phyloP scores from a whole-genome alignment of 2,797 vertebrate genomes.

The Melanotaenia maccullochi region DNA sequence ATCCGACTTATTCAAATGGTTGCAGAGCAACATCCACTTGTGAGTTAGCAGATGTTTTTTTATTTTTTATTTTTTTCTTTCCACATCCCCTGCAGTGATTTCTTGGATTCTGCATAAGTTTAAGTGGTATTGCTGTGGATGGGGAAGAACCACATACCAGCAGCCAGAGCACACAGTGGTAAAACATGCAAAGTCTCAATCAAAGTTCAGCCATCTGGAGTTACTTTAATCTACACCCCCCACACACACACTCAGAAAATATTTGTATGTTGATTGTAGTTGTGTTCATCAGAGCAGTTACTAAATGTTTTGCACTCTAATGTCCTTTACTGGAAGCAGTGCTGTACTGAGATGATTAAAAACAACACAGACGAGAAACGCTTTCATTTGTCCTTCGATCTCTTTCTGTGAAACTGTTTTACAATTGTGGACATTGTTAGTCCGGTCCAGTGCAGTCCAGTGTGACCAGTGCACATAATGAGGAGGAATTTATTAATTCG shows the following conservation, averaged over 20 bases:
- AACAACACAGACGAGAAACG: not conserved
- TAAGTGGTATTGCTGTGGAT: conserved; percentile 43
- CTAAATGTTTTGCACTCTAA: conserved; percentile 16
- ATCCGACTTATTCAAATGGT: conserved; percentile 89
- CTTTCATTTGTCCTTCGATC: not conserved
- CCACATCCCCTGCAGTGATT: conserved; percentile 39
- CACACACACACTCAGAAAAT: conserved; percentile 19
- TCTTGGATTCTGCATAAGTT: conserved; percentile 43
- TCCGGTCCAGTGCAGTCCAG: conserved; percentile 24
- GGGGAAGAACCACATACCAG: conserved; percentile 56
- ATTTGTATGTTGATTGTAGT: conserved; percentile 26
- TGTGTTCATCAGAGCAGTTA: conserved; percentile 23
- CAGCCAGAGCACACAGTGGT: conserved; percentile 38
- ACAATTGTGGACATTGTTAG: conserved; percentile 23
- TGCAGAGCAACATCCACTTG: conserved; percentile 87
- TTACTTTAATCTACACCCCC: conserved; percentile 54
- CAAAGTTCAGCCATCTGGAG: conserved; percentile 56
- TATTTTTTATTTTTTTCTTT: not conserved
- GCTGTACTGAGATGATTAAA: not conserved
- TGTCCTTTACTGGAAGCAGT: conserved; percentile 36
- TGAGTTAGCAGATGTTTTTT: conserved; percentile 66
- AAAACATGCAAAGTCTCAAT: conserved; percentile 37
- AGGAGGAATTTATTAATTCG: conserved; percentile 35
- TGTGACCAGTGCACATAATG: conserved; percentile 51
- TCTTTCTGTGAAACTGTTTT: conserved; percentile 5